Evolutionary conservation across 1,140 invertebrate genomes (phyloP), one percentile per base, ranked within the genome.

Genomic region (Conus ventricosus): DNA sequence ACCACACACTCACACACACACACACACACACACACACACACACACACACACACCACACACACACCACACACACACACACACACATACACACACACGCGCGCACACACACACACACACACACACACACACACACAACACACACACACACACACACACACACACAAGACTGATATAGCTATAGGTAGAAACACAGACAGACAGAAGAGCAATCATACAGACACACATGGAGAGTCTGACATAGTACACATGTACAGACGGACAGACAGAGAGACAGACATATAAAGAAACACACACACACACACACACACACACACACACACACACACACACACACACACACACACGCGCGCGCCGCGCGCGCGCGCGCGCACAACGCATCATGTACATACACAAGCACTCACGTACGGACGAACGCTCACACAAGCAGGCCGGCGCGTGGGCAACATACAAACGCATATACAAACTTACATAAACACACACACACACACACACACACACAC

Each of bases 1-100:
- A 83, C 54, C 54, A 83, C 81, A 57, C 53, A 83, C 81, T 7
- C 54, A 83, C 81, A 83, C 53, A 57, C 53, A 83, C 53, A 83
- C 53, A 57, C 53, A 83, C 53, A 83, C 53, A 83, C 53, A 83
- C 53, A 83, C 53, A 83, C 53, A 83, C 53, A 83, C 53, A 83
- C 53, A 83, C 53, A 83, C 53, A 83, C 53, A 83, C 53, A 83
- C 53, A 57, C 53, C 53, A 83, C 53, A 83, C 53, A 83, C 11
- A 83, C 53, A 55, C 23, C 53, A 83, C 53, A 83, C 23, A 83
- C 53, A 83, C 53, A 83, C 23, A 83, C 17, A 83, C 23, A 60
- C 8, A 60, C 15, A 57, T n/a, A 60, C 57, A 60, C 57, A 60
- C 8, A 60, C 8, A 60, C 8, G n/a, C n/a, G n/a, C 53, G 55